phyloP scores from a whole-genome alignment of 2,888 invertebrate genomes.

The Tipula lateralis region DNA sequence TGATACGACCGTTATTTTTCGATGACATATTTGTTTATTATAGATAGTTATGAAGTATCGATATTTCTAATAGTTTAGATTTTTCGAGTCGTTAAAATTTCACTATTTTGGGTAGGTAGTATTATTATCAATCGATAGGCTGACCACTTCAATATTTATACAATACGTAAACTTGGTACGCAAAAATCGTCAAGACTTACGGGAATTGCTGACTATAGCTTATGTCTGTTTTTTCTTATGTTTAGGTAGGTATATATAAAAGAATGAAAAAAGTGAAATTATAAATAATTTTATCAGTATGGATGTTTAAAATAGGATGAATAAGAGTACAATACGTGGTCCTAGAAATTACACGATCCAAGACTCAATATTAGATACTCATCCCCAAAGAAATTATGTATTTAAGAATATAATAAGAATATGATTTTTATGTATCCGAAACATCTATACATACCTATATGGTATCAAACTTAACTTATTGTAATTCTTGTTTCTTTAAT shows the following conservation, averaged over 20 bases:
- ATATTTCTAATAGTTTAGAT: background rate
- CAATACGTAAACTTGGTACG: background rate
- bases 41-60: background rate
- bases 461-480: background rate
- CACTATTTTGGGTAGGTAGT: background rate
- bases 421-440: background rate
- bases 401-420: background rate
- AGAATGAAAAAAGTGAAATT: background rate
- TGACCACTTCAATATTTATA: background rate
- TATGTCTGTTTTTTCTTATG: background rate
- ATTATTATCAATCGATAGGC: background rate
- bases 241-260: background rate
- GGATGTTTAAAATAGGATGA: background rate
- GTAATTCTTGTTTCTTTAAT: background rate
- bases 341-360: background rate
- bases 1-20: background rate
- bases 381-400: background rate
- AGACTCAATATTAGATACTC: background rate
- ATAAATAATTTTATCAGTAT: background rate
- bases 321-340: background rate
- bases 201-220: background rate
- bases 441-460: background rate
- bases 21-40: background rate
- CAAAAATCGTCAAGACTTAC: background rate
- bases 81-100: background rate